Conservation (phyloP, 2,888 invertebrate species). For the Formica aserva region DNA sequence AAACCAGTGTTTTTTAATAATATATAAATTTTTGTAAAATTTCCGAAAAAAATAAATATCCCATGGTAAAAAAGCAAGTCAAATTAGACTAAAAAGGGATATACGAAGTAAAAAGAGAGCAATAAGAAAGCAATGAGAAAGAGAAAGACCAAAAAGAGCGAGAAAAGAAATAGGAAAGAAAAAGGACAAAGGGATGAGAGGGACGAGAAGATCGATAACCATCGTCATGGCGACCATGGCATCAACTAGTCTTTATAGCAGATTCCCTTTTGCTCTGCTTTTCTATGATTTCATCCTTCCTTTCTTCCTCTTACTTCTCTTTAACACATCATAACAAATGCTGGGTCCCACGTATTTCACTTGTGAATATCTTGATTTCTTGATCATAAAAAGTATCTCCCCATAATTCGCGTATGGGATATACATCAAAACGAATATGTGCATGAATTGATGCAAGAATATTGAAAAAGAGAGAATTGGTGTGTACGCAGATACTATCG, state of each 20-base stretch:
- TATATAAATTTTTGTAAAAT: not conserved
- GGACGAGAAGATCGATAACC: conserved; percentile 77
- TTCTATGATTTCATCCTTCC: conserved; percentile 21
- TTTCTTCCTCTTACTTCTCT: not conserved
- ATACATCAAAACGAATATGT: not conserved
- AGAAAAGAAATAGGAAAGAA: not conserved
- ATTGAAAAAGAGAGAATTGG: not conserved
- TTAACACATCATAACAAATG: not conserved
- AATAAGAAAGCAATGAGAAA: not conserved
- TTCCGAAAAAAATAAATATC: not conserved
- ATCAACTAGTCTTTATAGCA: conserved; percentile 73
- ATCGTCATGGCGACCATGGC: conserved; percentile 81
- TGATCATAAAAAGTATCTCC: not conserved
- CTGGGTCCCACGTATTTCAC: not conserved
- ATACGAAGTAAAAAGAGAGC: not conserved
- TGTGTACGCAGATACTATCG: not conserved
- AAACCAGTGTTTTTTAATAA: not conserved
- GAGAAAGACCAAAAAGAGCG: not conserved
- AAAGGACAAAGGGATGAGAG: conserved; percentile 15
- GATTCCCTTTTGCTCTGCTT: conserved; percentile 47
- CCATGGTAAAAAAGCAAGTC: not conserved
- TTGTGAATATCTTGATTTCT: not conserved
- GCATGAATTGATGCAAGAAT: not conserved
- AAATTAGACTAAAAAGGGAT: conserved; percentile 6
- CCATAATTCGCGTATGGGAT: not conserved